Conservation (phyloP, 2,113 vertebrate species). For the Trichechus manatus region DNA sequence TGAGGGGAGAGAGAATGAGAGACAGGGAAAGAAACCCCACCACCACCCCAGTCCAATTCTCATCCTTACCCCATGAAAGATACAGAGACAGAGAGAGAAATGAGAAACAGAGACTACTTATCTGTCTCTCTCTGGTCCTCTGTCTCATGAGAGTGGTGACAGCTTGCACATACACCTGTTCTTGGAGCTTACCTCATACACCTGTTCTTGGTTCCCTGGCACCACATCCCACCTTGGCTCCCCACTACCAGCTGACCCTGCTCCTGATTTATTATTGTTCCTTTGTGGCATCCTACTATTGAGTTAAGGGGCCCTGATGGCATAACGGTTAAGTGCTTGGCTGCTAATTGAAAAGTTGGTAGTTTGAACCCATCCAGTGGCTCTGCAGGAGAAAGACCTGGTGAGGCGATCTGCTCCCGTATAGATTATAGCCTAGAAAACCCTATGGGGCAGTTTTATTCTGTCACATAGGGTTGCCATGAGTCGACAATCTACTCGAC, state of each 20-base stretch:
- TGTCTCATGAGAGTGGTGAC: neutral
- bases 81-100: neutral
- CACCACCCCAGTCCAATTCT: neutral
- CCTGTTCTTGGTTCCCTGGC: neutral
- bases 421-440: too few species aligned
- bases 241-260: neutral
- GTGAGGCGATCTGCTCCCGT: too few species aligned
- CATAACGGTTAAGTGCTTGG: neutral
- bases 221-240: neutral
- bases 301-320: neutral
- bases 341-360: neutral
- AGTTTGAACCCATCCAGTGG: neutral
- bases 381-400: neutral
- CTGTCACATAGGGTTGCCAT: neutral
- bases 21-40: neutral
- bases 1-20: neutral
- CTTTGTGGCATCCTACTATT: neutral
- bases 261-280: neutral
- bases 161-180: neutral
- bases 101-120: neutral
- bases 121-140: neutral
- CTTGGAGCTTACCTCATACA: neutral
- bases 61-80: neutral
- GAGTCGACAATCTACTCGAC: neutral
- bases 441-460: neutral